Conservation (phyloP, 1,140 invertebrate species). For the Zelostemma sp. region DNA sequence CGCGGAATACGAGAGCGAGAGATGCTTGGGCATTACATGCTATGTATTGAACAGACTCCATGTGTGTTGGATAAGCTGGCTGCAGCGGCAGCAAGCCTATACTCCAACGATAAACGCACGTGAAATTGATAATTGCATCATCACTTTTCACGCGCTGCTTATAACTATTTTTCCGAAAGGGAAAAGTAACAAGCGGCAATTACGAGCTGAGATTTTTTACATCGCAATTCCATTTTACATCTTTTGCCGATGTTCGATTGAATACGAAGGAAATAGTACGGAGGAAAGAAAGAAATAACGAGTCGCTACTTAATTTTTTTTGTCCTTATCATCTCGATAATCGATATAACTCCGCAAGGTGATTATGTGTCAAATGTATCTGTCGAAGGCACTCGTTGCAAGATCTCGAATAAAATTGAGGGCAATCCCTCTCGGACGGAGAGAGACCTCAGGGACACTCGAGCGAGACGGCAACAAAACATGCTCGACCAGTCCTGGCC, state of each 20-base stretch:
- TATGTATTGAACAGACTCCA: constrained; percentile 17
- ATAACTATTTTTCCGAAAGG: too few species aligned
- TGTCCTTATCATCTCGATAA: neutral
- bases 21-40: constrained; percentile 32
- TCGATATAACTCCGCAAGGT: neutral
- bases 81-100: neutral
- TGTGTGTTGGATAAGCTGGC: neutral
- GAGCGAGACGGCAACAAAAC: constrained; percentile 52
- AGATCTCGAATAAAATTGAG: constrained; percentile 62
- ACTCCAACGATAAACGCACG: constrained; percentile 11
- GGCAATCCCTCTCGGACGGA: constrained; percentile 51
- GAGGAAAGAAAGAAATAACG: too few species aligned
- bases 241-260: too few species aligned
- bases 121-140: constrained; percentile 16
- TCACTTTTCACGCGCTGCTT: constrained; percentile 1
- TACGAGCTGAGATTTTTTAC: too few species aligned
- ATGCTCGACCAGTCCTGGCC: constrained; percentile 62
- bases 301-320: too few species aligned
- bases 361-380: constrained; percentile 29
- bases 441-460: constrained; percentile 6
- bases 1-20: neutral
- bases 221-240: too few species aligned
- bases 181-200: too few species aligned
- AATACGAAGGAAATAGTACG: too few species aligned
- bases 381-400: constrained; percentile 23